Conservation (phyloP, 1,140 invertebrate species). For the Drosophila obscura region DNA sequence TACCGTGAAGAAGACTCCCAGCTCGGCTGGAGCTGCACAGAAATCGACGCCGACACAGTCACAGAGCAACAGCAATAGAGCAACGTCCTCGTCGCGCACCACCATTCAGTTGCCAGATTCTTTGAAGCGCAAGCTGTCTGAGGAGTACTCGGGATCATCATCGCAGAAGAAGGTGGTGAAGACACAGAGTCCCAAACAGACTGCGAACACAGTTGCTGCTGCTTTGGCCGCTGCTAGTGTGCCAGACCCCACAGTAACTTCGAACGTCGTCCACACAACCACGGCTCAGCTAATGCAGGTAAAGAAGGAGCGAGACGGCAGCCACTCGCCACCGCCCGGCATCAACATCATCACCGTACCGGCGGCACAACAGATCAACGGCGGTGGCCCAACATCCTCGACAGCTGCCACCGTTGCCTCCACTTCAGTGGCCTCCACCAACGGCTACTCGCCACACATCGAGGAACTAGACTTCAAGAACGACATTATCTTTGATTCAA, state of each 20-base stretch:
- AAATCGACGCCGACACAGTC: conserved; percentile 25
- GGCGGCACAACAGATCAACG: conserved; percentile 68
- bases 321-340: conserved; percentile 66
- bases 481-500: conserved; percentile 78
- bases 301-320: conserved; percentile 67
- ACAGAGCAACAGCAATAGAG: conserved; percentile 14
- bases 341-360: conserved; percentile 81
- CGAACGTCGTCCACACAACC: conserved; percentile 63
- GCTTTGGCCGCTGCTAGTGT: not conserved
- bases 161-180: conserved; percentile 47
- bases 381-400: conserved; percentile 55
- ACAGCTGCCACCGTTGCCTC: conserved; percentile 73
- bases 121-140: conserved; percentile 74
- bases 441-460: conserved; percentile 75
- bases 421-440: conserved; percentile 73
- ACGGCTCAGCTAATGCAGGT: conserved; percentile 67
- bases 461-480: conserved; percentile 79
- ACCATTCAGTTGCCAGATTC: conserved; percentile 77
- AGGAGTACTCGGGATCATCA: conserved; percentile 44
- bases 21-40: conserved; percentile 4
- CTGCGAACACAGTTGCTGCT: conserved; percentile 4
- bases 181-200: conserved; percentile 51
- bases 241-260: conserved; percentile 6
- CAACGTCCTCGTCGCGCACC: conserved; percentile 37
- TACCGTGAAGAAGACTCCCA: conserved; percentile 70